phyloP scores from a whole-genome alignment of 2,797 vertebrate genomes.

The Epinephelus awoara region DNA sequence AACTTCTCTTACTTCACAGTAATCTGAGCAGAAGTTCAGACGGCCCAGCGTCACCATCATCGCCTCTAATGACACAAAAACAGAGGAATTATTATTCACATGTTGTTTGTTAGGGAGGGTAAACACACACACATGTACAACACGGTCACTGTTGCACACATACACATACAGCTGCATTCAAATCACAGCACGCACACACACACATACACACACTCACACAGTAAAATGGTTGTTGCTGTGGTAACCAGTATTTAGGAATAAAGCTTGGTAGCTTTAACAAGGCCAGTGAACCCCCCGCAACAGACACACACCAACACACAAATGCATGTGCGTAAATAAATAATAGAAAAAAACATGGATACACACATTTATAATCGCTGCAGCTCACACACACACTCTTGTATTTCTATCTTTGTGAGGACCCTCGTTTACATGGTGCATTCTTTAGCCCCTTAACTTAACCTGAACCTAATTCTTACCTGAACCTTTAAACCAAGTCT shows the following conservation, averaged over 20 bases:
- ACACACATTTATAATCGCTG: slow-evolving; percentile 33
- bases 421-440: too few species aligned
- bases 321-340: slow-evolving; percentile 10
- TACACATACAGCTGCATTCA: slow-evolving; percentile 15
- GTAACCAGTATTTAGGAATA: slow-evolving; percentile 60
- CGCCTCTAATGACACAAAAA: slow-evolving; percentile 7
- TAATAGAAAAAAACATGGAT: slow-evolving; percentile 26
- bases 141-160: slow-evolving; percentile 23
- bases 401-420: too few species aligned
- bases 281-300: slow-evolving; percentile 48
- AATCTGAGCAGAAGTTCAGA: too few species aligned
- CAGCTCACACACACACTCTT: slow-evolving; percentile 3
- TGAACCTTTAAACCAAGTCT: too few species aligned
- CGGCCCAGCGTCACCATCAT: too few species aligned
- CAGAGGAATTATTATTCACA: slow-evolving; percentile 10
- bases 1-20: too few species aligned
- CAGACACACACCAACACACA: slow-evolving; percentile 14
- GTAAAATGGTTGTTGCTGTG: slow-evolving; percentile 64
- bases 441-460: too few species aligned
- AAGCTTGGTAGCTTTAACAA: slow-evolving; percentile 52
- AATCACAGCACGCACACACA: neutral
- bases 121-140: slow-evolving; percentile 19
- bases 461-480: too few species aligned
- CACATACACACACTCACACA: slow-evolving; percentile 5
- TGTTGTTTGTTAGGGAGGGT: slow-evolving; percentile 8